Base-by-base conservation (phyloP, 2,797 vertebrate genomes). In the Sphenopsis melanotis region DNA sequence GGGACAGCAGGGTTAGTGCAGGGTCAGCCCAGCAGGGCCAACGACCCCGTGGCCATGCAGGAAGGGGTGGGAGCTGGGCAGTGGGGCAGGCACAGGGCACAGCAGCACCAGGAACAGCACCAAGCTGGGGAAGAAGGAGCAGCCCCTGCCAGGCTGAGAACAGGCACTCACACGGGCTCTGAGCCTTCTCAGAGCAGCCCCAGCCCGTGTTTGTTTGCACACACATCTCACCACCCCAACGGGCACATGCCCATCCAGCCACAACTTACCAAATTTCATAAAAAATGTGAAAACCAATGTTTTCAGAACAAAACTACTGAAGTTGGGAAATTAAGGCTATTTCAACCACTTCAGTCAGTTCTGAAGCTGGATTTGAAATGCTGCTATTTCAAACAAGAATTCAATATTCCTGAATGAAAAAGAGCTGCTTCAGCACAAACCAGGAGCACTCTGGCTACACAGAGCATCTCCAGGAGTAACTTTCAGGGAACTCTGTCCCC, bases 151-250 rank as follows among this genome's bases (percentile, higher is more conserved):
- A 80, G 50, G 56, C 78, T 49, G 49, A 36, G 32, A 42, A 63
- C 0, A 0, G 47, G 70, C 36, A 34, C 55, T 15, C 42, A 14
- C 65, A 13, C 1, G 1, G 46, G 57, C 83, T n/a, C 30, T 9
- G n/a, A 71, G 79, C 57, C 61, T 47, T 10, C 64, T 10, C 71
- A 44, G 27, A 30, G 29, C 64, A 39, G 17, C 2, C 29, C 16
- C 87, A 57, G 57, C 21, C 14, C 0, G 1, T 7, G 34, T 18
- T 9, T 30, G 24, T 18, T 18, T 12, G 41, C 44, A 50, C 32
- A 29, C 36, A n/a, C 27, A 63, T 15, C 71, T 37, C 80, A 44
- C 42, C 74, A 76, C 7, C 12, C 10, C 37, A 27, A 55, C 30
- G 42, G 23, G 39, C 27, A 52, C 1, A 0, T 21, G 41, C 37